Evolutionary conservation across 2,797 vertebrate species (phyloP), one percentile per base, ranked within the genome.

Genomic region (Myripristis jacobus): DNA sequence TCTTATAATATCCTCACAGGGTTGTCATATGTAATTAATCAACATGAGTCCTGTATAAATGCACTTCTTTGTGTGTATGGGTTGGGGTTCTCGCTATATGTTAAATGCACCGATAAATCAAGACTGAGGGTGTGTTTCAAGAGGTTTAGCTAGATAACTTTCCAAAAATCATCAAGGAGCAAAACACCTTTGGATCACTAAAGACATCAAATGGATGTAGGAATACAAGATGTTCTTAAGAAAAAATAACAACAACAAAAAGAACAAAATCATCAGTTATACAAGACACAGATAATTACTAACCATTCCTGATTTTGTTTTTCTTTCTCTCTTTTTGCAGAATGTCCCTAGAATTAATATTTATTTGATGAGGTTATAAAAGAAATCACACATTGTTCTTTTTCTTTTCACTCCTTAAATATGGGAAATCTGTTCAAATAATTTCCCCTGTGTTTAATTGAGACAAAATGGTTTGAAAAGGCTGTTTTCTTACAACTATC

Each of bases 41-140:
- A 77, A 65, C 82, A 82, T 66, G 66, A 77, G 76, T 88, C 82
- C 70, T 91, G 93, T 95, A 94, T 92, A 86, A 46, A 94, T 94
- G 93, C 89, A 90, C 89, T 88, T 85, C 87, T 88, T 67, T 79
- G 92, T 94, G 93, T 94, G 80, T 90, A 84, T 67, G 91, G 84
- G 87, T 86, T 90, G 93, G 94, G n/a, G 91, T 80, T 83, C 89
- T 94, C 94, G 93, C 94, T 95, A 89, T 95, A 91, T 95, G 95
- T 94, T 93, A 87, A 93, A 93, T 92, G 61, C 64, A 77, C 54
- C 59, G 6, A 46, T 66, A 34, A 52, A 73, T 64, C 59, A 13
- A 31, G 21, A 51, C 36, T n/a, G 22, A 25, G 41, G 15, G 16
- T 34, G 51, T 65, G 62, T 66, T 63, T 68, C 29, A 52, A 31